Percentiles rank a stretch among this genome's conserved stretches.
Evolutionary conservation across 1,140 invertebrate genomes (phyloP).

Genomic region (Brachionus angularis): DNA sequence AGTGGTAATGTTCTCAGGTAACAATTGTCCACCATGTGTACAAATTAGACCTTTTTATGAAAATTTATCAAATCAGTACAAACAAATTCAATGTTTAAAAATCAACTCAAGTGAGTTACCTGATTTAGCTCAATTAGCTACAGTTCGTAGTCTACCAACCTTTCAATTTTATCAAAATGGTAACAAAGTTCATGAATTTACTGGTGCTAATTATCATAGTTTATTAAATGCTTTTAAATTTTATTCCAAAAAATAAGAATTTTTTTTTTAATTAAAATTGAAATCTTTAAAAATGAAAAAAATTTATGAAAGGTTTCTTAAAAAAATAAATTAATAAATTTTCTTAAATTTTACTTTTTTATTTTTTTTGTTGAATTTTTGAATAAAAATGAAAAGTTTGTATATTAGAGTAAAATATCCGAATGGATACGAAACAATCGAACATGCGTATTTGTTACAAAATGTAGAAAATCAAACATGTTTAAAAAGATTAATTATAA

Average conservation of each 20-base stretch:
- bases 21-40: constrained; percentile 25
- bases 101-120: constrained; percentile 2
- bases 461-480: not conserved
- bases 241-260: not conserved
- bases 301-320: too few species aligned
- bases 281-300: constrained; percentile 32
- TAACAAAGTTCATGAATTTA: constrained; percentile 8
- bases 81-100: constrained; percentile 18
- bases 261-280: constrained; percentile 36
- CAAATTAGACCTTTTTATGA: constrained; percentile 31
- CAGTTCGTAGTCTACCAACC: not conserved
- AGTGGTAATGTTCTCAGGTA: constrained; percentile 24
- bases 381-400: too few species aligned
- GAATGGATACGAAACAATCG: constrained; percentile 17
- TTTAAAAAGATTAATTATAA: not conserved
- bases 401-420: constrained; percentile 23
- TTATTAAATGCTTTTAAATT: not conserved
- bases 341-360: too few species aligned
- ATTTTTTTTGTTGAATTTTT: too few species aligned
- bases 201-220: constrained; percentile 13
- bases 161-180: constrained; percentile 33
- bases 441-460: not conserved
- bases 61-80: not conserved
- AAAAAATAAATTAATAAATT: too few species aligned
- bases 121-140: not conserved